Evolutionary conservation across 2,888 invertebrate species (phyloP).

Genomic region (Aspidiotus destructor): DNA sequence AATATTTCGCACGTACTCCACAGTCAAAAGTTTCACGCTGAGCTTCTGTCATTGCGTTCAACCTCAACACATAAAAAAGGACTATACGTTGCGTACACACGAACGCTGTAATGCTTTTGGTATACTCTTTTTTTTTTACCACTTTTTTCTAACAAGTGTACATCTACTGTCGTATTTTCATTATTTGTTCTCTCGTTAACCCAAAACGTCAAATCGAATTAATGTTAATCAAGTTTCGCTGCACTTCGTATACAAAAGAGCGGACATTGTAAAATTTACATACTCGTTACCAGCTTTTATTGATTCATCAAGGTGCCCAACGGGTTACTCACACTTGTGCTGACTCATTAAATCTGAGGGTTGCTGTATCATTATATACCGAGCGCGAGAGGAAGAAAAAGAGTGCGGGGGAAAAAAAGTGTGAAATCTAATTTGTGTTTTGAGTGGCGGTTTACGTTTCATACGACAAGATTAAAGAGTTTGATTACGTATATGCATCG

Average conservation of each 20-base stretch:
- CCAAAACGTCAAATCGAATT: constrained; percentile 29
- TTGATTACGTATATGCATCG: not conserved
- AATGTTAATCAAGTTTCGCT: constrained; percentile 25
- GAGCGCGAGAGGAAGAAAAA: too few relatives aligned
- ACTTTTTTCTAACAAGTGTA: constrained; percentile 21
- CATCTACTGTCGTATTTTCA: constrained; percentile 9
- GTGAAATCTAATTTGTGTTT: not conserved
- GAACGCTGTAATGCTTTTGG: too few relatives aligned
- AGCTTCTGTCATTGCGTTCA: not conserved
- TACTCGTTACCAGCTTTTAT: constrained; percentile 1
- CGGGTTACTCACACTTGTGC: constrained; percentile 1
- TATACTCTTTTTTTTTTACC: not conserved
- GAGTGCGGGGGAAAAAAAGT: not conserved
- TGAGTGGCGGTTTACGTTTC: constrained; percentile 4
- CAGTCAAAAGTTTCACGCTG: not conserved
- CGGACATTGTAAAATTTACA: constrained; percentile 1
- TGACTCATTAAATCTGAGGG: constrained; percentile 4
- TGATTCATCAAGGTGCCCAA: constrained; percentile 4
- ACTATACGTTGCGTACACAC: not conserved
- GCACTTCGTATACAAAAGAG: not conserved
- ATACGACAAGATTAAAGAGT: not conserved
- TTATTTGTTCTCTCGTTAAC: constrained; percentile 29
- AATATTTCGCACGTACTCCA: not conserved
- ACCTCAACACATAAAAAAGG: not conserved
- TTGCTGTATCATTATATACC: not conserved